Evolutionary conservation across 1,140 invertebrate species (phyloP), one percentile per base, ranked within the genome.

Genomic region (Lysiphlebus fabarum): DNA sequence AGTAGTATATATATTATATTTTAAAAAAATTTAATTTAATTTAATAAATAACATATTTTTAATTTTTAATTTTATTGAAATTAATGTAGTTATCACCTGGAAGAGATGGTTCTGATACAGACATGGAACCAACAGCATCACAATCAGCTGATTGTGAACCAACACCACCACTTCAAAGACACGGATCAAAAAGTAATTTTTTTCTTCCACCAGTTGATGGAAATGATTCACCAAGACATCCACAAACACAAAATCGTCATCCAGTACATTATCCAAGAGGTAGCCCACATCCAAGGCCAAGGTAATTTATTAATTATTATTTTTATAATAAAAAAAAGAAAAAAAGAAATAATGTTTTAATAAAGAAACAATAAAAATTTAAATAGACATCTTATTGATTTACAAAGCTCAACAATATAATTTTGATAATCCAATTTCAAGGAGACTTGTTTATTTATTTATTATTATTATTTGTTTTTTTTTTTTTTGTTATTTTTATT

Each of bases 141-240:
- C 92, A 95, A 75, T 91, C 90, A 41, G 89, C 93, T 70, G 93
- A 96, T 82, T 95, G 93, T 79, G 93, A 96, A 76, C 92, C 93
- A 36, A 94, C 93, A 62, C 92, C 93, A 34, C 90, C 92, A 11
- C 81, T 93, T 58, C 91, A 93, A 76, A 84, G 92, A 65, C 90
- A 94, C 64, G 93, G 92, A 67, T 95, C 93, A 45, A 90, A 92
- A 74, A 93, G 85, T 68, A 96, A 96, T 80, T 92, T 96, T 78
- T 96, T 95, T 82, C 83, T 92, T 70, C 87, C 87, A 53, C 86
- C 87, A 61, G 80, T 83, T 62, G 80, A 84, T 64, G 81, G 79
- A 50, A 82, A 77, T 34, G 85, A 87, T 62, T 87, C 86, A 61
- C 85, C 85, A 40, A 78, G 85, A 58, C 84, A 86, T 69, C 80